These are phyloP conservation scores for Shargacucullia verbasci DNA, from an alignment of 2,888 invertebrate species.

Conservation along the genomic window DNA sequence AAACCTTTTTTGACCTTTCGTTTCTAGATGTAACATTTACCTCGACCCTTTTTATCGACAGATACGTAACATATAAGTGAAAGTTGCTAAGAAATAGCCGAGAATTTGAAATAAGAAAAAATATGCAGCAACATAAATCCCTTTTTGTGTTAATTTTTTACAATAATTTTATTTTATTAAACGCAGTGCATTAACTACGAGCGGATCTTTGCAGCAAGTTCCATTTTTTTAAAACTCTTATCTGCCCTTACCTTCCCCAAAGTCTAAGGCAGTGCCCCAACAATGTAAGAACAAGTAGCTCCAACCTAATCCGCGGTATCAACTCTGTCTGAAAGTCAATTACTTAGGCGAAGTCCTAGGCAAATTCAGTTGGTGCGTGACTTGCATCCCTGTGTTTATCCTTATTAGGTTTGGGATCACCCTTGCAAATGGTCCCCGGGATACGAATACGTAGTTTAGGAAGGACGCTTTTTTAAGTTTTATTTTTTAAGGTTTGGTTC, in stretches of 20 bases:
- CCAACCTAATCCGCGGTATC: constrained; percentile 35
- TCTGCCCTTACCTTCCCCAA: background rate
- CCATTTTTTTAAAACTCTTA: background rate
- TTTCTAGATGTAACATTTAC: constrained; percentile 18
- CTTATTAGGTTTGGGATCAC: constrained; percentile 60
- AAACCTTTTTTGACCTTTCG: constrained; percentile 19
- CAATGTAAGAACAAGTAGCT: constrained; percentile 22
- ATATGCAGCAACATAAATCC: too few relatives aligned
- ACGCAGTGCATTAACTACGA: too few relatives aligned
- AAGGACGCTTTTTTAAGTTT: constrained; percentile 23
- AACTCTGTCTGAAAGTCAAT: constrained; percentile 56
- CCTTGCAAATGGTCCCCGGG: constrained; percentile 50
- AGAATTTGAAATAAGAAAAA: constrained; percentile 4
- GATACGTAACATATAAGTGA: constrained; percentile 13
- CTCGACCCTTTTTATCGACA: constrained; percentile 12
- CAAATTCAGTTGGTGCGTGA: constrained; percentile 62
- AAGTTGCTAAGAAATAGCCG: background rate
- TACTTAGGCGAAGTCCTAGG: constrained; percentile 59
- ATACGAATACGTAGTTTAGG: constrained; percentile 34
- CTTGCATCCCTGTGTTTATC: constrained; percentile 59
- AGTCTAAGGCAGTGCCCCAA: constrained; percentile 16
- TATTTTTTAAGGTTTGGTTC: background rate
- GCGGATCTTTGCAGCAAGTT: background rate
- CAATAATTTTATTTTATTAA: too few relatives aligned
- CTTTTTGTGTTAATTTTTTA: too few relatives aligned